Percentiles rank a stretch among this genome's conserved stretches.
Conservation (phyloP, 2,113 vertebrate species). For the Seriola rivoliana region DNA sequence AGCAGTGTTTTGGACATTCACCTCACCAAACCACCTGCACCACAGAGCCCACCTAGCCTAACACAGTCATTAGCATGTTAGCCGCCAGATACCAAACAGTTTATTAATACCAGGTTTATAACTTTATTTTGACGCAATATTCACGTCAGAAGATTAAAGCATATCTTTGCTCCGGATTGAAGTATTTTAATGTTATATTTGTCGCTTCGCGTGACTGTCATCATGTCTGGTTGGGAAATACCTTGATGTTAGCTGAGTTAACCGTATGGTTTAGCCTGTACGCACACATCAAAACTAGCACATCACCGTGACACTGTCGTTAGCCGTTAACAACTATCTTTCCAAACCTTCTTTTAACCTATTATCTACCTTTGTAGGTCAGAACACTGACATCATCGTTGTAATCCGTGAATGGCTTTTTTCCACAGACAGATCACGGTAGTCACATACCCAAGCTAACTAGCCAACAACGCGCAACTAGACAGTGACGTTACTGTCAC, state of each 20-base stretch:
- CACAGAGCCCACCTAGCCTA: background rate
- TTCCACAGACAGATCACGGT: constrained; percentile 11
- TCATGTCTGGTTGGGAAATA: constrained; percentile 7
- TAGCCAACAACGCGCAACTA: constrained; percentile 57
- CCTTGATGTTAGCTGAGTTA: constrained; percentile 41
- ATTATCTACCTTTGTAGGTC: background rate
- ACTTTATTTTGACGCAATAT: background rate
- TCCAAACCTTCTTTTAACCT: background rate
- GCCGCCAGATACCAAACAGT: background rate
- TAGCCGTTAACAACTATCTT: background rate
- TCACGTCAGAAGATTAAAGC: background rate
- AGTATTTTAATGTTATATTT: background rate
- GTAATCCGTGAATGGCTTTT: background rate
- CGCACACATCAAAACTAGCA: background rate
- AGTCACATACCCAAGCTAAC: constrained; percentile 50
- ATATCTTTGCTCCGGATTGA: background rate
- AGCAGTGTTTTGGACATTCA: background rate
- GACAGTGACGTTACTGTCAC: constrained; percentile 33
- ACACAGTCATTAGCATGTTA: constrained; percentile 10
- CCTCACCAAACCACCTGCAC: constrained; percentile 13
- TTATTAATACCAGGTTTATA: background rate
- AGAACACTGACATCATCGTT: constrained; percentile 16
- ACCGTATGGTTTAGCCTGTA: constrained; percentile 12
- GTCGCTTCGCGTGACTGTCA: background rate
- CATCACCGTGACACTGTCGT: background rate